Conservation (phyloP, 2,797 vertebrate genomes). For the Schizopygopsis pylzovi region DNA sequence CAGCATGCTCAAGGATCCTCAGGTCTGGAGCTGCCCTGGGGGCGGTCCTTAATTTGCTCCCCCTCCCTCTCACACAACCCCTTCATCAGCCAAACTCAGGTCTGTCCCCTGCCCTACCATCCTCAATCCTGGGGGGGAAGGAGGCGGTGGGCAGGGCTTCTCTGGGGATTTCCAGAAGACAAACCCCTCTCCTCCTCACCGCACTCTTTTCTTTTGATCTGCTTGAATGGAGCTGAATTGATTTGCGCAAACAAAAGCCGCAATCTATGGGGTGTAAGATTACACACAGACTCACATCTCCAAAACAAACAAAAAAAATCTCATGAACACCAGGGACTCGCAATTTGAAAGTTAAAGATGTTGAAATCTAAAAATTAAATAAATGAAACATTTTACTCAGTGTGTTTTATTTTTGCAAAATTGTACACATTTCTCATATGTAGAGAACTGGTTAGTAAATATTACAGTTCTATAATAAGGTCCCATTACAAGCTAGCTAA, state of each 20-base stretch:
- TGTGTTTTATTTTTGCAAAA: not conserved
- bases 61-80: constrained; percentile 52
- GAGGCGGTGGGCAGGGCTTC: constrained; percentile 60
- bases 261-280: constrained; percentile 64
- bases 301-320: constrained; percentile 61
- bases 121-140: constrained; percentile 61
- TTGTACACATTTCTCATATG: not conserved
- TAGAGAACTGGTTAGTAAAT: not conserved
- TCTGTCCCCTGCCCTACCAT: constrained; percentile 59
- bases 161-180: constrained; percentile 51
- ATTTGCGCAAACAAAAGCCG: constrained; percentile 77
- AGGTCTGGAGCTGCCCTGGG: constrained; percentile 56
- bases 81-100: constrained; percentile 37
- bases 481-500: not conserved
- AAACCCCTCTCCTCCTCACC: constrained; percentile 38
- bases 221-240: constrained; percentile 63
- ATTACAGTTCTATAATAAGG: not conserved
- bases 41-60: constrained; percentile 58
- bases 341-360: constrained; percentile 2
- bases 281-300: constrained; percentile 64
- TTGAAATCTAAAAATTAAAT: constrained; percentile 14
- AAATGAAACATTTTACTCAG: not conserved
- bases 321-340: not conserved
- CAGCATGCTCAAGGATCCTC: constrained; percentile 68
- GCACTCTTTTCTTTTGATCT: constrained; percentile 36